Base-by-base conservation (phyloP, 2,888 invertebrate species). In the Chironomus tentans region DNA sequence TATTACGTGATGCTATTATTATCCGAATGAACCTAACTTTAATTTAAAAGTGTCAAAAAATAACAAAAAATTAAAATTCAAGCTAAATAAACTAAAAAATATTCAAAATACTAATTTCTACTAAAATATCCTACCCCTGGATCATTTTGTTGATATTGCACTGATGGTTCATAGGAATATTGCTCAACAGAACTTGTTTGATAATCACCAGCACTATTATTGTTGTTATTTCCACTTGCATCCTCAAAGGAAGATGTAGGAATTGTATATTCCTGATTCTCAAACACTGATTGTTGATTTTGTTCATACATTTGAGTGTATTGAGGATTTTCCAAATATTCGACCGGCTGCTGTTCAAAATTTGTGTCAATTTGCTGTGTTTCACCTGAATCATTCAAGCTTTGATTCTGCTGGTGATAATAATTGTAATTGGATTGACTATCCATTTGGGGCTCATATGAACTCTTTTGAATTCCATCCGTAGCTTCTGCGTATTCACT, bases 121-220 rank as follows among this genome's bases (percentile, higher is more conserved):
- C n/a, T n/a, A 18, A 2, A 56, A 15, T 18, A 2, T 15, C n/a
- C 6, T 56, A 56, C 18, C 18, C 15, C 12, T 56, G 56, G 56
- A n/a, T 56, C 56, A 7, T 24, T 65, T 24, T 65, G 21, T 22
- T 65, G 65, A 65, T 65, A 65, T 24, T 65, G 65, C 65, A 65
- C 21, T 22, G 50, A 15, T 61, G 47, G 22, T n/a, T 56, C 71
- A 24, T 71, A 71, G n/a, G 21, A 15, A 28, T 62, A 72, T 61
- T 61, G 22, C 13, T 22, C n/a, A 65, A 38, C 47, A 47, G 5
- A 61, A 68, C 6, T 74, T 74, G 74, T 38, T 74, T 74, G 74
- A 46, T 22, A 7, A 15, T 47, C 74, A 22, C 74, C 68, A 28
- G 38, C 72, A 38, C 24, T 38, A 56, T 38, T 28, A 21, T 62